Evolutionary conservation across 2,113 vertebrate genomes (phyloP).

Genomic region (Verasper variegatus): DNA sequence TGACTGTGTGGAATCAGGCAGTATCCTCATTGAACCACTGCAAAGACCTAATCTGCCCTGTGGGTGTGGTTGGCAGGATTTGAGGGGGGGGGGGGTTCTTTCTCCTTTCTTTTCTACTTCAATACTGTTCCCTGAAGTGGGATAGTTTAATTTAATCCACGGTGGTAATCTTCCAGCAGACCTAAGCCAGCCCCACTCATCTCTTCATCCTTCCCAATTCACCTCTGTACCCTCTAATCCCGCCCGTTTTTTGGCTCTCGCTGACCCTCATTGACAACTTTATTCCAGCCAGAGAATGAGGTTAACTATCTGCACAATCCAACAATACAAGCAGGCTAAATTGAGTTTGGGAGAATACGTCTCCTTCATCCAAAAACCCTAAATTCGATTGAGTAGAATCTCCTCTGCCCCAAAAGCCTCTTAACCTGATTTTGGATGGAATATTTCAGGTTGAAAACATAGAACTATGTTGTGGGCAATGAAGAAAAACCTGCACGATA

Average conservation of each 20-base stretch:
- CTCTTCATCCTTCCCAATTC: slow-evolving; percentile 65
- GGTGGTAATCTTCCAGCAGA: slow-evolving; percentile 59
- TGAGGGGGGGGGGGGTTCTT: not conserved
- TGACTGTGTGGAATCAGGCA: slow-evolving; percentile 2
- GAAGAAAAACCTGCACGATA: not conserved
- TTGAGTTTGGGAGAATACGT: slow-evolving; percentile 32
- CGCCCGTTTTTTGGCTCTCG: slow-evolving; percentile 37
- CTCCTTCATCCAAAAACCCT: not conserved
- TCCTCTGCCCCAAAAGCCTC: slow-evolving; percentile 5
- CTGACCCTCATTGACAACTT: slow-evolving; percentile 43
- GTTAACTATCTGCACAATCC: slow-evolving; percentile 50
- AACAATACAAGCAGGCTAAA: slow-evolving; percentile 46
- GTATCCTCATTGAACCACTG: not conserved
- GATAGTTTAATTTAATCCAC: slow-evolving; percentile 71
- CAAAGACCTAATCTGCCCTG: slow-evolving; percentile 10
- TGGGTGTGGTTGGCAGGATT: slow-evolving; percentile 47
- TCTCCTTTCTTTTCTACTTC: slow-evolving; percentile 25
- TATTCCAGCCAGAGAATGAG: slow-evolving; percentile 32
- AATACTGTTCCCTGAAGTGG: slow-evolving; percentile 44
- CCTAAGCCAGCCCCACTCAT: slow-evolving; percentile 42
- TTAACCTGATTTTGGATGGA: not conserved
- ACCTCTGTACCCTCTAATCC: slow-evolving; percentile 66
- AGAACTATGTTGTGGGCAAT: not conserved
- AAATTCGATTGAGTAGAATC: slow-evolving; percentile 7
- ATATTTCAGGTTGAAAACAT: not conserved